Evolutionary conservation across 2,888 invertebrate genomes (phyloP).

Genomic region (Eupithecia pulchellata): DNA sequence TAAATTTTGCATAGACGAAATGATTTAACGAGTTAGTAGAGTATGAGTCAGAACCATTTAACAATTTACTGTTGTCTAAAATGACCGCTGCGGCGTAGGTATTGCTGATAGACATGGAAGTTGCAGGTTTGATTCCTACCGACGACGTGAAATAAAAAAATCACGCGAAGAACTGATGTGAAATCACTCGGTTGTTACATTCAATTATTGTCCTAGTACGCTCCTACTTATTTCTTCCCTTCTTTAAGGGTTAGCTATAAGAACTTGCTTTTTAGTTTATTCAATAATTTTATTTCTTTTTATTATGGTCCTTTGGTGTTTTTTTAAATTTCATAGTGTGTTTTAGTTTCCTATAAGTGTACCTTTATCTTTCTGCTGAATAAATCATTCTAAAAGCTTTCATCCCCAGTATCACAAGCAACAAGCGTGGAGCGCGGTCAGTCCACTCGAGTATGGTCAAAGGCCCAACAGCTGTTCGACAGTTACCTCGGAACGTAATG

Average conservation of each 20-base stretch:
- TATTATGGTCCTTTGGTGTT: neutral
- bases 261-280: too few species aligned
- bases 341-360: neutral
- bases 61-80: neutral
- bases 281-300: neutral
- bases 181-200: neutral
- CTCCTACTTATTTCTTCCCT: neutral
- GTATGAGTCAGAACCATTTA: neutral
- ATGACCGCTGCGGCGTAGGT: neutral
- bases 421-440: conserved; percentile 14
- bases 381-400: neutral
- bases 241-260: neutral
- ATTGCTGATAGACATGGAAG: neutral
- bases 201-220: neutral
- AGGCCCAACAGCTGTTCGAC: conserved; percentile 35
- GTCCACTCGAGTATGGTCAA: conserved; percentile 32
- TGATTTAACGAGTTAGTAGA: conserved; percentile 1
- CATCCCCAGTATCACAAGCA: neutral
- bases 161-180: neutral
- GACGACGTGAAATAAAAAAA: neutral
- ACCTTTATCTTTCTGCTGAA: neutral
- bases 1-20: conserved; percentile 16
- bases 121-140: neutral
- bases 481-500: conserved; percentile 25
- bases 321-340: neutral